A percentile compares a stretch with the other conserved stretches of the same genome.
Evolutionary conservation across 1,140 invertebrate species (phyloP).

Genomic region (Papilio dardanus): DNA sequence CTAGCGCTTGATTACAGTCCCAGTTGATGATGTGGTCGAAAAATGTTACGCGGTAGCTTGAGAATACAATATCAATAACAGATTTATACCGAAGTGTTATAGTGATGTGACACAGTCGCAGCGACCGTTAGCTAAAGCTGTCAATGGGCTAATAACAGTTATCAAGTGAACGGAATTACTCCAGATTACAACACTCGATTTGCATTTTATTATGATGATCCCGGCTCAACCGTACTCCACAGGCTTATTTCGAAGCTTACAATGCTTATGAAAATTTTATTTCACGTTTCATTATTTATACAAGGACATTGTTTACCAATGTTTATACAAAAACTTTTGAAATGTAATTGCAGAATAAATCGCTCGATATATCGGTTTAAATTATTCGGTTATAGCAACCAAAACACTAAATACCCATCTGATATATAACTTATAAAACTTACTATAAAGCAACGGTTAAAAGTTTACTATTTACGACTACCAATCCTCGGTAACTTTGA

Average conservation of each 20-base stretch:
- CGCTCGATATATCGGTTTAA: too few species aligned
- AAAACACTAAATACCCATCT: too few species aligned
- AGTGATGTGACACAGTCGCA: constrained; percentile 9
- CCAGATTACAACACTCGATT: constrained; percentile 16
- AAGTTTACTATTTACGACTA: too few species aligned
- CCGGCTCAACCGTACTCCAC: not conserved
- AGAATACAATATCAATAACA: not conserved
- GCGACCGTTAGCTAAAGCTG: constrained; percentile 15
- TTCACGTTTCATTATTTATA: not conserved
- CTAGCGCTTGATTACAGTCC: too few species aligned
- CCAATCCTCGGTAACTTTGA: not conserved
- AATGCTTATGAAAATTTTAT: not conserved
- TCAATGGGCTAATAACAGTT: constrained; percentile 25
- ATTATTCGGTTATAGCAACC: too few species aligned
- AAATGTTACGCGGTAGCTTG: too few species aligned
- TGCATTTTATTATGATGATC: not conserved
- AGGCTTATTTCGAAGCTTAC: constrained; percentile 8
- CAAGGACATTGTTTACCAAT: too few species aligned
- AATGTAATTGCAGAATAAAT: too few species aligned
- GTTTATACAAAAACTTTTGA: too few species aligned
- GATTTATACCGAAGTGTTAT: not conserved
- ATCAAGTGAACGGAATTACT: constrained; percentile 16
- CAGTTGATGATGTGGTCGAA: too few species aligned
- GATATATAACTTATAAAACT: too few species aligned
- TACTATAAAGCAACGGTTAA: too few species aligned